Evolutionary conservation across 2,888 invertebrate species (phyloP).

Genomic region (Platycheirus rosarum): DNA sequence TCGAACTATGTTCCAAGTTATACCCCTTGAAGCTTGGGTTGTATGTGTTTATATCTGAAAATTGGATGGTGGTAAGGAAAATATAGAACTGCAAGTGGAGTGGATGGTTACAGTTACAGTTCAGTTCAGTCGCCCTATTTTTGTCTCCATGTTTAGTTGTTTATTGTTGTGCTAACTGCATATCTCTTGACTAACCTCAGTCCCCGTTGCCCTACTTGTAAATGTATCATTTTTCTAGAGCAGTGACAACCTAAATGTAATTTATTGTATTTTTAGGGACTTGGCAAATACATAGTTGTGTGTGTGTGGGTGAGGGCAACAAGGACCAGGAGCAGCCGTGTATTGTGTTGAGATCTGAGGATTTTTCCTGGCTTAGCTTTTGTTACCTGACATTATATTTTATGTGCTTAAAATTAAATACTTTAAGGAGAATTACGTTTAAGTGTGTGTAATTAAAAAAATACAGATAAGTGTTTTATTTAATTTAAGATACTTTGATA

Average conservation of each 20-base stretch:
- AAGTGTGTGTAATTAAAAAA: too few relatives aligned
- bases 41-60: too few relatives aligned
- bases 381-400: slow-evolving; percentile 5
- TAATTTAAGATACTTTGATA: too few relatives aligned
- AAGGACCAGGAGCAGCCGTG: slow-evolving; percentile 1
- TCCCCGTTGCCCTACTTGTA: slow-evolving; percentile 46
- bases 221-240: slow-evolving; percentile 62
- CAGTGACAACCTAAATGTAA: slow-evolving; percentile 56
- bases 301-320: slow-evolving; percentile 26
- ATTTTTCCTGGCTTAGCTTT: slow-evolving; percentile 51
- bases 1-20: slow-evolving; percentile 69
- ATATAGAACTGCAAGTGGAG: slow-evolving; percentile 27
- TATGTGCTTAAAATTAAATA: slow-evolving; percentile 6
- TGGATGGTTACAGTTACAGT: too few relatives aligned
- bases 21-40: slow-evolving; percentile 57
- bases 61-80: too few relatives aligned
- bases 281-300: slow-evolving; percentile 29
- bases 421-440: not conserved
- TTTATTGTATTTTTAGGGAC: slow-evolving; percentile 62
- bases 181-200: slow-evolving; percentile 67
- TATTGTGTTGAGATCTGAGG: slow-evolving; percentile 47
- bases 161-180: slow-evolving; percentile 69
- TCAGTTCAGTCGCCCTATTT: too few relatives aligned
- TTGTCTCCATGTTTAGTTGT: slow-evolving; percentile 53
- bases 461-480: too few relatives aligned